Evolutionary conservation across 2,113 vertebrate species (phyloP).

Genomic region (Lycaon pictus): DNA sequence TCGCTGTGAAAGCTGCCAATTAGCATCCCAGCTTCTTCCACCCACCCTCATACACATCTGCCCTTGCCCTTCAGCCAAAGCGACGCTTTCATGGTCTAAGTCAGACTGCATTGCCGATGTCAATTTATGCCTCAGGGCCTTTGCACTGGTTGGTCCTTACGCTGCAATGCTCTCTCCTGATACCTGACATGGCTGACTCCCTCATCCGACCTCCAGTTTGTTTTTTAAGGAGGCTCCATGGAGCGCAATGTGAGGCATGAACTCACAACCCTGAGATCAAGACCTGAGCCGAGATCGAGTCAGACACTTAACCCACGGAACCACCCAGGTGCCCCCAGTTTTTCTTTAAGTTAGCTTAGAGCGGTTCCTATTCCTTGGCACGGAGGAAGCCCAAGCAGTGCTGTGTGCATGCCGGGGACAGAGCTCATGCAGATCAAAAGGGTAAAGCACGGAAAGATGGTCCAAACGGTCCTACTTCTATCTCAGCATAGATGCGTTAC

Average conservation of each 20-base stretch:
- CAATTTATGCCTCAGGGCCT: not conserved
- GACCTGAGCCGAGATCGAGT: not conserved
- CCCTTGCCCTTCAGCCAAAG: not conserved
- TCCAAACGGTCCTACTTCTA: not conserved
- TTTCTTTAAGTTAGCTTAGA: not conserved
- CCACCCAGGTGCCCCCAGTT: not conserved
- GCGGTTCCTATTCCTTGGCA: not conserved
- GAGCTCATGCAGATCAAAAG: not conserved
- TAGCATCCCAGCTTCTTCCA: not conserved
- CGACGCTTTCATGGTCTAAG: not conserved
- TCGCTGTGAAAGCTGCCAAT: not conserved
- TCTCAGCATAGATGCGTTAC: not conserved
- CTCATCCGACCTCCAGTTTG: not conserved
- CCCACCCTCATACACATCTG: fast-evolving
- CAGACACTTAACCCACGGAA: not conserved
- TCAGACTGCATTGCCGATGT: not conserved
- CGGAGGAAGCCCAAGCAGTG: not conserved
- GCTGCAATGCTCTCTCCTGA: not conserved
- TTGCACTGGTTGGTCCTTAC: not conserved
- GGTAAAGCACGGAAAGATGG: not conserved
- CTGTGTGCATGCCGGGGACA: not conserved
- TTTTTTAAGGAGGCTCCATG: no score
- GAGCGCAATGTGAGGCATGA: no score
- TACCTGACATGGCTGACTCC: not conserved
- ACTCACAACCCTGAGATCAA: not conserved